Evolutionary conservation across 2,888 invertebrate genomes (phyloP).

Genomic region (Morpho achilles): DNA sequence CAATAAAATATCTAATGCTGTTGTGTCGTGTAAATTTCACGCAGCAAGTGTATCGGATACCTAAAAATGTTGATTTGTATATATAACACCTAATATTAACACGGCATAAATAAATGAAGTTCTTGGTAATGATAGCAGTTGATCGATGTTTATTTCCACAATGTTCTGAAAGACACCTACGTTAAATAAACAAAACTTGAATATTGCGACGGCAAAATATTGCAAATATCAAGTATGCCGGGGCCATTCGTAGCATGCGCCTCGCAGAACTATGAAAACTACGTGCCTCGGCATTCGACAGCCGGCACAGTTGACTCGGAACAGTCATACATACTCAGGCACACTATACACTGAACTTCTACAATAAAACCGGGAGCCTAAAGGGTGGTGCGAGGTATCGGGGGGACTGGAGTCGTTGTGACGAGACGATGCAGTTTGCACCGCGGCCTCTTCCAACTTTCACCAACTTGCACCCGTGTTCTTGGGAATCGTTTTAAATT

Average conservation of each 20-base stretch:
- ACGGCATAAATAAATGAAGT: slow-evolving; percentile 8
- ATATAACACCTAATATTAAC: neutral
- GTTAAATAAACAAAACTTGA: slow-evolving; percentile 40
- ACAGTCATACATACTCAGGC: slow-evolving; percentile 55
- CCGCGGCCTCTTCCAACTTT: slow-evolving; percentile 77
- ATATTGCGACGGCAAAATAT: slow-evolving; percentile 52
- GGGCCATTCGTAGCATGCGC: slow-evolving; percentile 39
- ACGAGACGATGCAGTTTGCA: slow-evolving; percentile 78
- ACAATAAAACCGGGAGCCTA: slow-evolving; percentile 57
- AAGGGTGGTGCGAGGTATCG: slow-evolving; percentile 34
- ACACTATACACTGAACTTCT: slow-evolving; percentile 36
- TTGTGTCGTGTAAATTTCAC: no score
- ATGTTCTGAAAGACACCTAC: slow-evolving; percentile 37
- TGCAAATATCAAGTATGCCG: slow-evolving; percentile 50
- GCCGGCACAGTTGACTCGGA: slow-evolving; percentile 52
- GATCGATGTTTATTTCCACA: slow-evolving; percentile 15
- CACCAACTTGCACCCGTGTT: slow-evolving; percentile 77
- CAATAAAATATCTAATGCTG: no score
- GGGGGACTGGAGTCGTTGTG: slow-evolving; percentile 52
- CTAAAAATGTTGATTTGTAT: no score
- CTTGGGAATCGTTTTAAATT: slow-evolving; percentile 79
- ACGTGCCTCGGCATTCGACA: slow-evolving; percentile 65
- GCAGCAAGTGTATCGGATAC: no score
- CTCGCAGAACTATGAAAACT: slow-evolving; percentile 59
- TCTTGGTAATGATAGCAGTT: slow-evolving; percentile 12